phyloP scores from a whole-genome alignment of 2,888 invertebrate species.

The Nasonia oneida region DNA sequence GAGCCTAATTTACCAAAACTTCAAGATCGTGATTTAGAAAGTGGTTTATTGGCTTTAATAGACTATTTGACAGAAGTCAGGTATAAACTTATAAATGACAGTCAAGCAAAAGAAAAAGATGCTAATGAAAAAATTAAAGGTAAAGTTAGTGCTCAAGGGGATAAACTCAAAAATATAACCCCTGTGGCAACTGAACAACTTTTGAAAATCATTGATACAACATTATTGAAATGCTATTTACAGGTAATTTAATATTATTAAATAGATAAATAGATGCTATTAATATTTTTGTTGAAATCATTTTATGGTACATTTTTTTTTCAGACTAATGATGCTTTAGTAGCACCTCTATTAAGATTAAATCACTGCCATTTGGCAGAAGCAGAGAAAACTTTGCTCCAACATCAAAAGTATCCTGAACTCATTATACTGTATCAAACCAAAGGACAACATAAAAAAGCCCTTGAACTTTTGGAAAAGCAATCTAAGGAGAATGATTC shows the following conservation, averaged over 20 bases:
- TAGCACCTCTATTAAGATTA: slow-evolving; percentile 93
- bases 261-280: neutral
- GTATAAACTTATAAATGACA: slow-evolving; percentile 80
- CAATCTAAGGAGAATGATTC: slow-evolving; percentile 89
- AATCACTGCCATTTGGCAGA: slow-evolving; percentile 97
- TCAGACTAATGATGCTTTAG: slow-evolving; percentile 96
- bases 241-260: slow-evolving; percentile 82
- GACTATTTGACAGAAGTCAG: slow-evolving; percentile 92
- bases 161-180: slow-evolving; percentile 78
- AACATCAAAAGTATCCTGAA: slow-evolving; percentile 94
- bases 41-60: slow-evolving; percentile 92
- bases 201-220: slow-evolving; percentile 97
- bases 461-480: slow-evolving; percentile 91
- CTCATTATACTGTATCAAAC: slow-evolving; percentile 97
- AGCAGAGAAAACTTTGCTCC: slow-evolving; percentile 92
- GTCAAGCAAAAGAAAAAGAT: slow-evolving; percentile 73
- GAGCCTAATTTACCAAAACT: slow-evolving; percentile 82
- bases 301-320: slow-evolving; percentile 67
- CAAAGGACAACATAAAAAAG: slow-evolving; percentile 95
- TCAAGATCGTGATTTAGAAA: slow-evolving; percentile 92
- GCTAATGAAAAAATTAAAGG: slow-evolving; percentile 69
- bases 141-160: slow-evolving; percentile 67
- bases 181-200: slow-evolving; percentile 83
- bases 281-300: neutral
- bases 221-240: slow-evolving; percentile 97